phyloP scores from a whole-genome alignment of 2,113 vertebrate genomes.

The Aspidoscelis tigris region DNA sequence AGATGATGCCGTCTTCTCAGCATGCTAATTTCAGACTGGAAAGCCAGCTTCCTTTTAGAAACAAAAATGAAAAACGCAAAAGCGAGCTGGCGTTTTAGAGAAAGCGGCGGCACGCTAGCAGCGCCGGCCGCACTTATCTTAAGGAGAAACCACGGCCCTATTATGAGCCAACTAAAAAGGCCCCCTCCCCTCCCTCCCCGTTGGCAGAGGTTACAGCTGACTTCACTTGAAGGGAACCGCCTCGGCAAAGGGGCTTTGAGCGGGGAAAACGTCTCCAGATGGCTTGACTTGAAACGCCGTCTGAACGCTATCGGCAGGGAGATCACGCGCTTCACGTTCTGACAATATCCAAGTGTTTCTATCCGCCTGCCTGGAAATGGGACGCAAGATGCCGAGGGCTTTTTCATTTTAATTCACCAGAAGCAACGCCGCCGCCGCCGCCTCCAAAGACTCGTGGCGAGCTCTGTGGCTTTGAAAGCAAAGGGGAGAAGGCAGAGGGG shows the following conservation, averaged over 20 bases:
- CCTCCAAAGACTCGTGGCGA: background rate
- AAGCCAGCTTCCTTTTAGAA: conserved; percentile 61
- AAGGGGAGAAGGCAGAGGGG: background rate
- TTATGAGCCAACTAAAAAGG: conserved; percentile 77
- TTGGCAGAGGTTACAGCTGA: conserved; percentile 75
- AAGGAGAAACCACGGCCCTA: conserved; percentile 50
- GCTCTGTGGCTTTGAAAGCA: background rate
- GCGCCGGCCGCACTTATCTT: conserved; percentile 70
- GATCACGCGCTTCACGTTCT: conserved; percentile 72
- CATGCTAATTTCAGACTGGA: conserved; percentile 26
- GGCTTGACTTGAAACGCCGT: conserved; percentile 75
- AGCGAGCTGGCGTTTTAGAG: conserved; percentile 42
- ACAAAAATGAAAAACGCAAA: conserved; percentile 43
- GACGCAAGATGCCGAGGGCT: conserved; percentile 16
- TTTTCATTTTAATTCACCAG: background rate
- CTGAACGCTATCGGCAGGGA: conserved; percentile 66
- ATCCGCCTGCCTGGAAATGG: conserved; percentile 42
- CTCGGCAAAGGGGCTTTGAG: conserved; percentile 73
- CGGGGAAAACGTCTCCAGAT: conserved; percentile 73
- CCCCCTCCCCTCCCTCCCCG: conserved; percentile 33
- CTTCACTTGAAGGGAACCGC: conserved; percentile 81
- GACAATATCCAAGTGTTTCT: conserved; percentile 68
- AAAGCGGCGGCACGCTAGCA: conserved; percentile 65
- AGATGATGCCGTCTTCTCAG: conserved; percentile 8
- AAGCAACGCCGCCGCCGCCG: background rate